A percentile compares a stretch with the other conserved stretches of the same genome.
These are phyloP conservation scores for Chorisops tibialis DNA, from an alignment of 2,888 invertebrate genomes.

Conservation along the genomic window DNA sequence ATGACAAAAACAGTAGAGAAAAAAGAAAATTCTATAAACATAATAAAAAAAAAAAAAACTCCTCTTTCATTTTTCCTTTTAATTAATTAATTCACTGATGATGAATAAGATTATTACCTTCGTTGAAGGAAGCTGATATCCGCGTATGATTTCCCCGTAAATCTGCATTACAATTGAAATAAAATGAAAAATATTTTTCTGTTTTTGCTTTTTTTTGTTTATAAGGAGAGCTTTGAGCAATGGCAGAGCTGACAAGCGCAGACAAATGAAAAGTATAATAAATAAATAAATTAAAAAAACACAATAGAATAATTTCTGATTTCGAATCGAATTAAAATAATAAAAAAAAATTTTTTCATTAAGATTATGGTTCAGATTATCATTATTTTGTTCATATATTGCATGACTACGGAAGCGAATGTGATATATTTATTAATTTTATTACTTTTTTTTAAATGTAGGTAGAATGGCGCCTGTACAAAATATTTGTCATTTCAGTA, in stretches of 20 bases:
- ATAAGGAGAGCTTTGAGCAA: constrained; percentile 18
- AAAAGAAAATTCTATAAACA: neutral
- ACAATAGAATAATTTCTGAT: neutral
- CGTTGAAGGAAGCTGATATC: constrained; percentile 18
- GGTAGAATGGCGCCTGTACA: too few relatives aligned
- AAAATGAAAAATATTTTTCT: constrained; percentile 21
- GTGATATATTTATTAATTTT: neutral
- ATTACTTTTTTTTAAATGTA: neutral
- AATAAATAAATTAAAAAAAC: neutral
- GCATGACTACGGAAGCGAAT: constrained; percentile 2
- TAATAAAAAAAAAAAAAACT: neutral
- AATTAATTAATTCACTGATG: constrained; percentile 13
- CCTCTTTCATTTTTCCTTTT: constrained; percentile 5
- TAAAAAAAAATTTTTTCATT: neutral
- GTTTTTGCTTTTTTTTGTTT: constrained; percentile 2
- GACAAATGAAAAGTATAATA: constrained; percentile 1
- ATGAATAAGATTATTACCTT: constrained; percentile 20
- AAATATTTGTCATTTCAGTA: too few relatives aligned
- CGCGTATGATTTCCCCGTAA: constrained; percentile 24
- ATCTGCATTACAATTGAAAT: constrained; percentile 25
- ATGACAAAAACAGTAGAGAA: neutral
- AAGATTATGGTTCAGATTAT: neutral
- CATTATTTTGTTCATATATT: constrained; percentile 9
- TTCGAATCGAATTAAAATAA: constrained; percentile 20
- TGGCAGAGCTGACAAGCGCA: constrained; percentile 25